phyloP scores from a whole-genome alignment of 2,888 invertebrate species.

The Polyommatus icarus region DNA sequence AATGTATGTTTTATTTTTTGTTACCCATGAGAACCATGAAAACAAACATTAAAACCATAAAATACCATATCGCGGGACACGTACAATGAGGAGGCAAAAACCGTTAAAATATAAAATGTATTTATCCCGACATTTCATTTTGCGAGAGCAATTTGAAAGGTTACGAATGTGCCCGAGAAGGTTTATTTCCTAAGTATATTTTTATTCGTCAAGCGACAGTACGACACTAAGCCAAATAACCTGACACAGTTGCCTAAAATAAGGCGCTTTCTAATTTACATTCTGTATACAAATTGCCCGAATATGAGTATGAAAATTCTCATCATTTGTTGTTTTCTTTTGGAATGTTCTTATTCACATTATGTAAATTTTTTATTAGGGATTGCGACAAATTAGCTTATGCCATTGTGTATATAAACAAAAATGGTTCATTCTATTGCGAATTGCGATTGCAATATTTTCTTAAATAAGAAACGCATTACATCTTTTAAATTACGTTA shows the following conservation, averaged over 20 bases:
- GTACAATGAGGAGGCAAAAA: slow-evolving; percentile 32
- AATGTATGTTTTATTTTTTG: background rate
- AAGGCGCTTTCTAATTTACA: slow-evolving; percentile 77
- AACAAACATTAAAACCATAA: slow-evolving; percentile 16
- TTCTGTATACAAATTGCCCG: slow-evolving; percentile 77
- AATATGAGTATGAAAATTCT: slow-evolving; percentile 76
- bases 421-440: background rate
- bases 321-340: slow-evolving; percentile 71
- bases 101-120: slow-evolving; percentile 38
- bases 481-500: no score
- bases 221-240: slow-evolving; percentile 72
- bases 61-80: slow-evolving; percentile 4
- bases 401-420: slow-evolving; percentile 17
- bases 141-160: slow-evolving; percentile 52
- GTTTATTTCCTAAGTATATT: slow-evolving; percentile 59
- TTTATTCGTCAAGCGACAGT: slow-evolving; percentile 59
- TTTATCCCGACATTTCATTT: slow-evolving; percentile 52
- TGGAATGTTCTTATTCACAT: slow-evolving; percentile 67
- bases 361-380: slow-evolving; percentile 73
- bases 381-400: slow-evolving; percentile 68
- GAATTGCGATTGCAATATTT: background rate
- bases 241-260: slow-evolving; percentile 69
- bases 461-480: background rate
- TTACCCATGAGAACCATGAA: background rate
- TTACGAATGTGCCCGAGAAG: slow-evolving; percentile 58